These are phyloP conservation scores for Anguilla anguilla DNA, from an alignment of 2,797 vertebrate genomes.

Conservation along the genomic window DNA sequence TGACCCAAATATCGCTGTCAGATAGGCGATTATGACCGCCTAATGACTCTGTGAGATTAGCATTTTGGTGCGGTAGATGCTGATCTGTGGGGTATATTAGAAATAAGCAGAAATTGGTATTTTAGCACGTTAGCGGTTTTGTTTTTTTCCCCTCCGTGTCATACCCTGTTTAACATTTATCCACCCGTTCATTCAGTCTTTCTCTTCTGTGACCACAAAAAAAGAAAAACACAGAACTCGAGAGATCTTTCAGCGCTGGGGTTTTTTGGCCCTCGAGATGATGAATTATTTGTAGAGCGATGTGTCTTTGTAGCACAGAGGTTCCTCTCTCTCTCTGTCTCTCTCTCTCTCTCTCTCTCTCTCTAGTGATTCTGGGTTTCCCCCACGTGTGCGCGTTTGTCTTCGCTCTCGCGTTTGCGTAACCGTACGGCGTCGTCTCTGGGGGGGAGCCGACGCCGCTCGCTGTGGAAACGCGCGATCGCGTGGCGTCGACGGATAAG, in stretches of 20 bases:
- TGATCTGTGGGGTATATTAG: constrained; percentile 54
- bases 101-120: not conserved
- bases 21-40: constrained; percentile 53
- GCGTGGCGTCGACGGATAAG: constrained; percentile 61
- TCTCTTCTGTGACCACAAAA: not conserved
- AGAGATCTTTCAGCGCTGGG: not conserved
- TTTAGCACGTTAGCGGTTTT: not conserved
- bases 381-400: constrained; percentile 25
- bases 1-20: constrained; percentile 56
- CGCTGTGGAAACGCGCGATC: constrained; percentile 53
- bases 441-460: constrained; percentile 50
- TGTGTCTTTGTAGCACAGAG: not conserved
- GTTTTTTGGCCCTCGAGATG: not conserved
- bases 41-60: constrained; percentile 56
- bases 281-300: not conserved
- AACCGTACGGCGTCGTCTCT: constrained; percentile 45
- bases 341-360: not conserved
- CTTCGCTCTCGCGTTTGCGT: constrained; percentile 51
- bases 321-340: not conserved
- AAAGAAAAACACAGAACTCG: not conserved
- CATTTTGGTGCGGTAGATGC: constrained; percentile 52
- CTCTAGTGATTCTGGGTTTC: not conserved
- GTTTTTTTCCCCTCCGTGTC: not conserved
- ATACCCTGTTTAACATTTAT: not conserved
- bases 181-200: not conserved